Conservation (phyloP, 2,113 vertebrate species). For the Brachypodius melanocephalos region DNA sequence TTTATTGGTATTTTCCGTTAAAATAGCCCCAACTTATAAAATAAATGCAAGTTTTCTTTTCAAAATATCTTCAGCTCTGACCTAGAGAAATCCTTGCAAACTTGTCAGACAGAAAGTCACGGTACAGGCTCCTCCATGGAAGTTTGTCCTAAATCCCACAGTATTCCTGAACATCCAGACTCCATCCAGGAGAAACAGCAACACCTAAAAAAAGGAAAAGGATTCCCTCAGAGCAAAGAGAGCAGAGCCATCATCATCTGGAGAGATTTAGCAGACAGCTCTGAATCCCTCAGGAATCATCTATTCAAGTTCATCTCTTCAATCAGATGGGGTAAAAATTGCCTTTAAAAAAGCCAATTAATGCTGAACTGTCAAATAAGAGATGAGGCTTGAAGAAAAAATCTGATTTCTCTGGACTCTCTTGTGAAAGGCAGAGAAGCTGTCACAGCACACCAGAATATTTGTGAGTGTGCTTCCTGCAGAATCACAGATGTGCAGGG, state of each 20-base stretch:
- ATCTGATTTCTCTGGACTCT: not conserved
- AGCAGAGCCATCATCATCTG: not conserved
- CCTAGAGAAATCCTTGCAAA: not conserved
- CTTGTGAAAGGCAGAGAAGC: not conserved
- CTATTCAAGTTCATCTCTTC: constrained; percentile 12
- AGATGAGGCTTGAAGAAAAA: not conserved
- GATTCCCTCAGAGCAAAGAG: not conserved
- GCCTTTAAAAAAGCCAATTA: not conserved
- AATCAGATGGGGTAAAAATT: not conserved
- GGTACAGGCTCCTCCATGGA: not conserved
- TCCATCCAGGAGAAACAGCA: not conserved
- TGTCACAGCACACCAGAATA: not conserved
- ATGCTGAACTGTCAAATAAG: not conserved
- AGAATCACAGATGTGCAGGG: not conserved
- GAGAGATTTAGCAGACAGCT: constrained; percentile 41
- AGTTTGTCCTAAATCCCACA: not conserved
- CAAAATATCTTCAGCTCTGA: not conserved
- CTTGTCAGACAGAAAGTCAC: not conserved
- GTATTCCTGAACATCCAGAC: accelerated
- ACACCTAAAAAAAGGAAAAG: not conserved
- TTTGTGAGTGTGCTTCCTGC: not conserved
- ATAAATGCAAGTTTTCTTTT: not conserved
- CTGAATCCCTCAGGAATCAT: not conserved
- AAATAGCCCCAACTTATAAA: not conserved
- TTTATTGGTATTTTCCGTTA: not conserved